Evolutionary conservation across 2,888 invertebrate species (phyloP).

Genomic region (Cartodere bifasciata): DNA sequence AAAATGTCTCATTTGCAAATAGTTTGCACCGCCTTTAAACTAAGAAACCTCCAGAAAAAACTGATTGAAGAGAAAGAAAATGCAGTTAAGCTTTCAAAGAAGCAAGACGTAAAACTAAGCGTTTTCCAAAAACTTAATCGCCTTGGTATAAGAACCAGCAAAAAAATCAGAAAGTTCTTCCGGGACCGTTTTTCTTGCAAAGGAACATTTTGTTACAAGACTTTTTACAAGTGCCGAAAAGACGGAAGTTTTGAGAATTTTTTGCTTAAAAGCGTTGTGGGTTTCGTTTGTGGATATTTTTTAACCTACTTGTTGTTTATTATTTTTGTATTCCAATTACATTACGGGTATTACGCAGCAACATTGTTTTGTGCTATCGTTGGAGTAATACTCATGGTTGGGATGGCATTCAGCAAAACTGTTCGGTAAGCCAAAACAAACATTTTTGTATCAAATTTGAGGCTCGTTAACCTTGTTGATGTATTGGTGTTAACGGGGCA

Average conservation of each 20-base stretch:
- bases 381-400: conserved; percentile 50
- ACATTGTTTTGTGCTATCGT: conserved; percentile 48
- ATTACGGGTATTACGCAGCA: conserved; percentile 45
- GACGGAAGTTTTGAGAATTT: conserved; percentile 48
- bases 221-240: conserved; percentile 34
- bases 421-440: conserved; percentile 31
- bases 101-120: conserved; percentile 34
- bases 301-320: conserved; percentile 54
- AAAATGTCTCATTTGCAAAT: no score
- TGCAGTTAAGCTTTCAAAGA: conserved; percentile 37
- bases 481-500: no score
- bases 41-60: conserved; percentile 37
- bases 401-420: conserved; percentile 50
- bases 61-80: conserved; percentile 47
- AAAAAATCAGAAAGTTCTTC: conserved; percentile 33
- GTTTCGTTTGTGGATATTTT: conserved; percentile 51
- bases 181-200: conserved; percentile 15
- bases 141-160: conserved; percentile 34
- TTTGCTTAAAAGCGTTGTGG: conserved; percentile 47
- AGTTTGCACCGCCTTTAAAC: conserved; percentile 41
- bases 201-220: conserved; percentile 18
- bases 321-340: conserved; percentile 53
- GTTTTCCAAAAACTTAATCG: conserved; percentile 39
- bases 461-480: no score
- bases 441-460: conserved; percentile 1